A percentile compares a stretch with the other conserved stretches of the same genome.
Evolutionary conservation across 2,888 invertebrate species (phyloP).

Genomic region (Scelioninae gen. 1): DNA sequence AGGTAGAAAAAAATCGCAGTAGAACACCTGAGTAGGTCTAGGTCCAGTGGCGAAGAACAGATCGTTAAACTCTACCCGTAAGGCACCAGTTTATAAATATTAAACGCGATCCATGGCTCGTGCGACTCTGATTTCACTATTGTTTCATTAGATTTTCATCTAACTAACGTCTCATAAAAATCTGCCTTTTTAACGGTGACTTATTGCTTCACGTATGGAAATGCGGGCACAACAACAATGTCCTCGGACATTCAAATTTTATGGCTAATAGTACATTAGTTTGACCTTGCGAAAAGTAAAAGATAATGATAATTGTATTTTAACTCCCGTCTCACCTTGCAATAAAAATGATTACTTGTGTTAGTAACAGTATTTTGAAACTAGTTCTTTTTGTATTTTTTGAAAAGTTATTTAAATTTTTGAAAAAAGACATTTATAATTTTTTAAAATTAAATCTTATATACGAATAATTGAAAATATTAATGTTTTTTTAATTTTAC

Average conservation of each 20-base stretch:
- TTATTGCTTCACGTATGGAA: slow-evolving; percentile 40
- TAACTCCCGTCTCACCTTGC: slow-evolving; percentile 35
- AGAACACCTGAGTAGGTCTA: slow-evolving; percentile 69
- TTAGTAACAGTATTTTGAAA: background rate
- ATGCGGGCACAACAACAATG: slow-evolving; percentile 19
- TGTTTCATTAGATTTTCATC: slow-evolving; percentile 27
- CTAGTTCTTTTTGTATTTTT: background rate
- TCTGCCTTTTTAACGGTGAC: background rate
- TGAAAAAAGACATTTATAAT: background rate
- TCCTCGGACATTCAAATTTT: slow-evolving; percentile 53
- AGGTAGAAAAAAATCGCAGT: slow-evolving; percentile 39
- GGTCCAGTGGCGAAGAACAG: slow-evolving; percentile 53
- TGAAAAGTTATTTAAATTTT: background rate
- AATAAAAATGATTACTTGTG: background rate
- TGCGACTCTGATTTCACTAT: slow-evolving; percentile 50
- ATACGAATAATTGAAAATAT: too few relatives aligned
- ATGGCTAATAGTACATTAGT: slow-evolving; percentile 27
- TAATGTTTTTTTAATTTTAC: too few relatives aligned
- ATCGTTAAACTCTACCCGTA: slow-evolving; percentile 66
- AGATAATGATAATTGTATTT: slow-evolving; percentile 38
- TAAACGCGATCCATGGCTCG: slow-evolving; percentile 32
- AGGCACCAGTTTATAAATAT: slow-evolving; percentile 65
- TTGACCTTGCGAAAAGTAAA: slow-evolving; percentile 40
- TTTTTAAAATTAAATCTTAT: too few relatives aligned
- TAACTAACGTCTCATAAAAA: slow-evolving; percentile 9